Percentiles rank a stretch among this genome's conserved stretches.
phyloP scores from a whole-genome alignment of 2,888 invertebrate genomes.

The Parascotia fuliginaria region DNA sequence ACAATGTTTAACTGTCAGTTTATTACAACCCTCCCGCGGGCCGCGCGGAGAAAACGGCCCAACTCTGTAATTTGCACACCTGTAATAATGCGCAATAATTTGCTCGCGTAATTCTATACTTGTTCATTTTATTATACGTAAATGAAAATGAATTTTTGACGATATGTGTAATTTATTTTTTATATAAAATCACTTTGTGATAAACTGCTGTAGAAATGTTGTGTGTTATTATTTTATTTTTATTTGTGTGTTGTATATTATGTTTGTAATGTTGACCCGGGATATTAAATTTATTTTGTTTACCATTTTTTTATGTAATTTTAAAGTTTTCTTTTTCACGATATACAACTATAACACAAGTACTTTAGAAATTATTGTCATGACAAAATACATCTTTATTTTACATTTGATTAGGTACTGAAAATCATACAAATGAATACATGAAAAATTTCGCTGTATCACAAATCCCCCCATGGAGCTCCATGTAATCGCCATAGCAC shows the following conservation, averaged over 20 bases:
- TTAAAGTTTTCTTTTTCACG: neutral
- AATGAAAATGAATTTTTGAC: no score
- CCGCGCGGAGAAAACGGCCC: neutral
- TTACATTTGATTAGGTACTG: constrained; percentile 16
- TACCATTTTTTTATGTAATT: neutral
- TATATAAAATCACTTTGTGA: no score
- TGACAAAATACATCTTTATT: neutral
- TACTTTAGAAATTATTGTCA: neutral
- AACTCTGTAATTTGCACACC: constrained; percentile 4
- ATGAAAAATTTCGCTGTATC: constrained; percentile 52
- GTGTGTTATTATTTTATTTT: no score
- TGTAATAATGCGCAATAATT: constrained; percentile 18
- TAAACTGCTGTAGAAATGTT: no score
- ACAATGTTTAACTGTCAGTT: constrained; percentile 35
- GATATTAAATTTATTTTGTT: no score
- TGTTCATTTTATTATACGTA: no score
- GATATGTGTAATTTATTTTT: no score
- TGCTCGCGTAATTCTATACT: neutral
- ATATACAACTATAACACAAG: neutral
- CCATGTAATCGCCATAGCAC: constrained; percentile 66
- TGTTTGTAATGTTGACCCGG: no score
- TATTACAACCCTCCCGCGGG: neutral
- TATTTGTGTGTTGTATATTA: no score
- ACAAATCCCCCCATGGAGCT: constrained; percentile 68
- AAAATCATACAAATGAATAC: constrained; percentile 49